Evolutionary conservation across 1,140 invertebrate species (phyloP), one percentile per base, ranked within the genome.

Genomic region (Rhopalosiphum maidis): DNA sequence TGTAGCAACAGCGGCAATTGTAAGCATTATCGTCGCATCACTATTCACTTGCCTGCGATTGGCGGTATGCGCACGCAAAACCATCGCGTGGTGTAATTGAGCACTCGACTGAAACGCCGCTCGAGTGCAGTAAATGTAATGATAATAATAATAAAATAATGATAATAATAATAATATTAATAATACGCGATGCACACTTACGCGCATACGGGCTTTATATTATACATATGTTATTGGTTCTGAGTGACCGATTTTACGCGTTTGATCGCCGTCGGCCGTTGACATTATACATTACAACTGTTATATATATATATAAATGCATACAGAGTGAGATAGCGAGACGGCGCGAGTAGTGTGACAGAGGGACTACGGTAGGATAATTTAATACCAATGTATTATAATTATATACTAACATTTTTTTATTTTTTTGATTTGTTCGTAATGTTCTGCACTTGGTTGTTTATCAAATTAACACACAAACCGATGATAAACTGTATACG

Each of bases 61-160:
- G 41, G 41, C 25, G 11, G 30, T 0, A 18, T 51, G n/a, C 43
- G 8, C 41, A 43, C 11, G 46, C 85, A 86, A 43, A 86, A 86
- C 85, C 85, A 46, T 30, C 25, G 60, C 30, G 85, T 46, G n/a
- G n/a, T n/a, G 85, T 86, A 86, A 86, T 86, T 86, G 83, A 46
- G 41, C 85, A 46, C 43, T 48, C 41, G 85, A 86, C 85, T 86
- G 85, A 86, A 86, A 46, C 85, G 85, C 85, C 43, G 41, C 23
- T 18, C n/a, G n/a, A n/a, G n/a, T n/a, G 43, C 5, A 30, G 37
- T 15, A 46, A 18, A 46, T 8, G 37, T 41, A 85, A 8, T 55
- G 22, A 55, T 9, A 4, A 25, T 60, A 30, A 60, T 60, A 11
- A 15, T 60, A 4, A 55, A 4, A 25, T 60, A 30, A 60, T 60